Percentiles rank a stretch among this genome's conserved stretches.
phyloP scores from a whole-genome alignment of 1,140 invertebrate genomes.

The Drosophila tristis region DNA sequence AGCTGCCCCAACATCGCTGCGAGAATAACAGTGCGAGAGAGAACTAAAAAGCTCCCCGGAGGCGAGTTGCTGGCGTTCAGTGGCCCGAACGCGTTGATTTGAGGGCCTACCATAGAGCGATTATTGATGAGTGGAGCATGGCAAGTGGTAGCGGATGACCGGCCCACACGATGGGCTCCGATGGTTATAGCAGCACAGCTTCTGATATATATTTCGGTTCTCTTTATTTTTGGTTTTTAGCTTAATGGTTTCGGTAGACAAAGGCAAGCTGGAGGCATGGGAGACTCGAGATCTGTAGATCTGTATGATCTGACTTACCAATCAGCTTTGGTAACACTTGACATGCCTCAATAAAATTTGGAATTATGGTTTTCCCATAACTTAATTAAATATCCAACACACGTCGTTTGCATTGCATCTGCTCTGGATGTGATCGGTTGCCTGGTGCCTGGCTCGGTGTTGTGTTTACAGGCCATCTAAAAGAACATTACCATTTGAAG shows the following conservation, averaged over 20 bases:
- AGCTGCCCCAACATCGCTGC: conserved; percentile 27
- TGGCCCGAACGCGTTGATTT: conserved; percentile 65
- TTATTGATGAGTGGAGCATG: conserved; percentile 59
- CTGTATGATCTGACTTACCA: conserved; percentile 45
- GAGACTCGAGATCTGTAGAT: conserved; percentile 22
- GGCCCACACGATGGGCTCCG: conserved; percentile 62
- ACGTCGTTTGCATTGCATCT: too few species aligned
- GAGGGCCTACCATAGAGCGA: conserved; percentile 53
- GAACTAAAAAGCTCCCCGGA: conserved; percentile 15
- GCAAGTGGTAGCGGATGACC: conserved; percentile 25
- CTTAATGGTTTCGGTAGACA: conserved; percentile 12
- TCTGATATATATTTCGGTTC: background rate
- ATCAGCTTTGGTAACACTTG: conserved; percentile 23
- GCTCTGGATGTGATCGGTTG: too few species aligned
- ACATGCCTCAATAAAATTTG: conserved; percentile 28
- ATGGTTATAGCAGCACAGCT: conserved; percentile 35
- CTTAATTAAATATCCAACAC: conserved; percentile 28
- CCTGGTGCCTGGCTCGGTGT: too few species aligned
- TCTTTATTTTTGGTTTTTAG: conserved; percentile 1
- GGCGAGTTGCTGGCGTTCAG: conserved; percentile 7
- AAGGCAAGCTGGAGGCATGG: background rate
- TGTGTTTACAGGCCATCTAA: too few species aligned
- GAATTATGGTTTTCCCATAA: conserved; percentile 1
- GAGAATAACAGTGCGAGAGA: conserved; percentile 39
- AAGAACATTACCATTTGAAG: too few species aligned